phyloP scores from a whole-genome alignment of 2,113 vertebrate species.

The Turdus rufiventris region DNA sequence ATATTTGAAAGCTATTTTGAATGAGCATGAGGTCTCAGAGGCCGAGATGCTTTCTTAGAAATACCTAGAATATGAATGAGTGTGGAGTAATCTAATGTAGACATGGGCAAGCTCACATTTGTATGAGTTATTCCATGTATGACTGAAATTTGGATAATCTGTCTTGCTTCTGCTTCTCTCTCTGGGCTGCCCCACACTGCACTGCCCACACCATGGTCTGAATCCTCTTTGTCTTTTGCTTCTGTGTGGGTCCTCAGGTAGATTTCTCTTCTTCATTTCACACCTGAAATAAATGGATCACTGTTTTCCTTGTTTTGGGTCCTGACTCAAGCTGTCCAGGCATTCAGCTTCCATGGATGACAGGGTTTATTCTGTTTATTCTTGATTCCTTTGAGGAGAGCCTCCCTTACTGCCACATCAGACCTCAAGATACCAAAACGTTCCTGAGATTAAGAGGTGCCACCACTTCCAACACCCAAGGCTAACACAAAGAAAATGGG shows the following conservation, averaged over 20 bases:
- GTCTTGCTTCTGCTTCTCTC: background rate
- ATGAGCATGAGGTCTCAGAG: background rate
- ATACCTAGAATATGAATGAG: background rate
- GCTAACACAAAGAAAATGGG: background rate
- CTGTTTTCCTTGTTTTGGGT: background rate
- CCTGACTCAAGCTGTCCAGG: background rate
- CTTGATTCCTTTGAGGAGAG: background rate
- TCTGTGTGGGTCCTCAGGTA: background rate
- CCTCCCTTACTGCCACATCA: background rate
- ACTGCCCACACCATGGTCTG: background rate
- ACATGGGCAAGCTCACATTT: background rate
- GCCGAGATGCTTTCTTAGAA: background rate
- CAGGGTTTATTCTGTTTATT: background rate
- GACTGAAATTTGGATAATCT: background rate
- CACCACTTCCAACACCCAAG: background rate
- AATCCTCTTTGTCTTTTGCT: background rate
- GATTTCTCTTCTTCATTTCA: background rate
- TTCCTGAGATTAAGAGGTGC: background rate
- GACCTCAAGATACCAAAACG: background rate
- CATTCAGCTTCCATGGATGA: background rate
- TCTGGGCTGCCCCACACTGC: background rate
- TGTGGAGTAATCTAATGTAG: background rate
- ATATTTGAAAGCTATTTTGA: background rate
- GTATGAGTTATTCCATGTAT: background rate
- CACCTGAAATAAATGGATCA: background rate